Conservation (phyloP, 2,888 invertebrate species). For the Melieria picta region DNA sequence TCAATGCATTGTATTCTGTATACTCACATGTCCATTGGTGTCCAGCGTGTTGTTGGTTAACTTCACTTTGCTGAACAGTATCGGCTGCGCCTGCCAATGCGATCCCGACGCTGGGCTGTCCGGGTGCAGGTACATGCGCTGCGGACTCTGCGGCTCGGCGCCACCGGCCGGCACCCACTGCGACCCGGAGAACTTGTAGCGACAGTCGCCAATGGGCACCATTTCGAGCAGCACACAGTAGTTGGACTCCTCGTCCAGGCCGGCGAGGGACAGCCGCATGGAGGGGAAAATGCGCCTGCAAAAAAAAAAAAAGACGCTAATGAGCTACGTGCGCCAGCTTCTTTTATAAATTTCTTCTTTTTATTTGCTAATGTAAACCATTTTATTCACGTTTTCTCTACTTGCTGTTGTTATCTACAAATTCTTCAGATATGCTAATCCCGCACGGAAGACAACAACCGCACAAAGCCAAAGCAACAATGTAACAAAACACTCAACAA, state of each 20-base stretch:
- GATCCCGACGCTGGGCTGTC: slow-evolving; percentile 87
- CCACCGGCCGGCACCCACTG: slow-evolving; percentile 89
- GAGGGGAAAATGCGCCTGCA: slow-evolving; percentile 93
- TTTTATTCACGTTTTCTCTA: neutral
- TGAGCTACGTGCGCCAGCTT: neutral
- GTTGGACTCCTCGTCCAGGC: slow-evolving; percentile 76
- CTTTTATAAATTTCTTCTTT: neutral
- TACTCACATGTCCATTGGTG: slow-evolving; percentile 80
- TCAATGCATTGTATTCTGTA: neutral
- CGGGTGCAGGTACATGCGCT: slow-evolving; percentile 84
- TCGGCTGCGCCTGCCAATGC: slow-evolving; percentile 86
- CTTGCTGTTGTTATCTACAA: neutral
- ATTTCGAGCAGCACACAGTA: slow-evolving; percentile 88
- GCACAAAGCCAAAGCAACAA: no score
- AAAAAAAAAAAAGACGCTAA: slow-evolving; percentile 18
- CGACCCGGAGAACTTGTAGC: slow-evolving; percentile 84
- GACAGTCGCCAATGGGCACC: slow-evolving; percentile 78
- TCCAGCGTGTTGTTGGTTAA: slow-evolving; percentile 87
- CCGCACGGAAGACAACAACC: no score
- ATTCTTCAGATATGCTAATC: neutral
- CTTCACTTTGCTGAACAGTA: slow-evolving; percentile 85
- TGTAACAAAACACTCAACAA: no score
- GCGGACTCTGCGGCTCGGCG: slow-evolving; percentile 83
- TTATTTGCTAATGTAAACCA: neutral
- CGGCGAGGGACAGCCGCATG: slow-evolving; percentile 77